Percentiles rank a stretch among this genome's conserved stretches.
These are phyloP conservation scores for Agrypnia vestita DNA, from an alignment of 1,140 invertebrate genomes.

Conservation along the genomic window DNA sequence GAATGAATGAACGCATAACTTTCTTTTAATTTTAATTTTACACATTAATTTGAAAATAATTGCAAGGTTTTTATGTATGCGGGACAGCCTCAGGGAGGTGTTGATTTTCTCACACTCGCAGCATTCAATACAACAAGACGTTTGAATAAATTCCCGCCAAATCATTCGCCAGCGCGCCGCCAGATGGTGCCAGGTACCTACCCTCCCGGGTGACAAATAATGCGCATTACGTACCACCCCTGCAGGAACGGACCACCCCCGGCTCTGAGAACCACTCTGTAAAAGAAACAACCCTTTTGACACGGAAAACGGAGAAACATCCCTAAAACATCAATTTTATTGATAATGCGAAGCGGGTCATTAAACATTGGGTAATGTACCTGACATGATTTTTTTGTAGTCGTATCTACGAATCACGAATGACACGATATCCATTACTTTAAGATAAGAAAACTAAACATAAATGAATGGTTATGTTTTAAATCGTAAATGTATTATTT, in stretches of 20 bases:
- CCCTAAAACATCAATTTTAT: not conserved
- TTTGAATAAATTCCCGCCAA: constrained; percentile 58
- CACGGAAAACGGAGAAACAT: not conserved
- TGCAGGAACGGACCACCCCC: constrained; percentile 1
- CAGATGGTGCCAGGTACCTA: constrained; percentile 54
- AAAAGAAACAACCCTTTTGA: constrained; percentile 18
- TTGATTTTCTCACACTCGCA: constrained; percentile 33
- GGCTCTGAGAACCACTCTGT: constrained; percentile 14
- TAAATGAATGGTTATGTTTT: too few relatives aligned
- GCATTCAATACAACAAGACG: constrained; percentile 42
- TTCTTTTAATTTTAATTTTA: not conserved
- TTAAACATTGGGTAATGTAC: not conserved
- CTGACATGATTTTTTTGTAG: too few relatives aligned
- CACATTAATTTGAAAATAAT: not conserved
- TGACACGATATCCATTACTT: too few relatives aligned
- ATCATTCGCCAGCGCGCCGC: constrained; percentile 52
- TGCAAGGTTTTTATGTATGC: not conserved
- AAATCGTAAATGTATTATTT: too few relatives aligned
- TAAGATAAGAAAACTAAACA: too few relatives aligned
- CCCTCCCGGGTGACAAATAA: constrained; percentile 60
- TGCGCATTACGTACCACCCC: constrained; percentile 55
- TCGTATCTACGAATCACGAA: too few relatives aligned
- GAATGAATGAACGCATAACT: too few relatives aligned
- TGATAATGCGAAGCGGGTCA: not conserved
- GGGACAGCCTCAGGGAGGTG: not conserved